A percentile compares a stretch with the other conserved stretches of the same genome.
These are phyloP conservation scores for Propithecus coquereli DNA, from an alignment of 2,113 vertebrate species.

Conservation along the genomic window DNA sequence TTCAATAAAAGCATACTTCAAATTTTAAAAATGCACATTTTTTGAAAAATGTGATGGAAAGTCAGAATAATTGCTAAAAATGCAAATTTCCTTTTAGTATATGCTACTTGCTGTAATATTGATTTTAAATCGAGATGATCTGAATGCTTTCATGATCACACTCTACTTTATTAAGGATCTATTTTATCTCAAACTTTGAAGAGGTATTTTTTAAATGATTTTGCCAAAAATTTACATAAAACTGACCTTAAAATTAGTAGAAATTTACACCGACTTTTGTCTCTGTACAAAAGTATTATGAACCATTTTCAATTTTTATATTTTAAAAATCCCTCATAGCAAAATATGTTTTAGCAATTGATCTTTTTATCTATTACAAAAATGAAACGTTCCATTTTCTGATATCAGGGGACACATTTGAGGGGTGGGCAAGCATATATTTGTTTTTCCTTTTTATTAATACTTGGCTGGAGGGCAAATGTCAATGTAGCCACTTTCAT, in stretches of 20 bases:
- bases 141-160: not conserved
- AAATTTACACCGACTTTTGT: not conserved
- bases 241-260: not conserved
- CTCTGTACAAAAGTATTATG: not conserved
- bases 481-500: conserved; percentile 70
- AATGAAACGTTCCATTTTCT: conserved; percentile 54
- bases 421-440: conserved; percentile 54
- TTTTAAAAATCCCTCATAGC: conserved; percentile 34
- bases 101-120: not conserved
- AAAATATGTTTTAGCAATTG: conserved; percentile 48
- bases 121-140: not conserved
- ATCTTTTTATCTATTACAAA: conserved; percentile 57
- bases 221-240: not conserved
- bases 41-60: not conserved
- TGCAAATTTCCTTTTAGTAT: not conserved
- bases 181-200: conserved; percentile 21
- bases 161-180: not conserved
- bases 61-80: not conserved
- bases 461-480: conserved; percentile 76
- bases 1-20: not conserved
- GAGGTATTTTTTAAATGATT: not conserved
- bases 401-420: conserved; percentile 53
- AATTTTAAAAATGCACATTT: not conserved
- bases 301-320: not conserved
- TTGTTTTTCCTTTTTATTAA: conserved; percentile 74